A percentile compares a stretch with the other conserved stretches of the same genome.
phyloP scores from a whole-genome alignment of 2,797 vertebrate species.

The Sebastes glaucus region DNA sequence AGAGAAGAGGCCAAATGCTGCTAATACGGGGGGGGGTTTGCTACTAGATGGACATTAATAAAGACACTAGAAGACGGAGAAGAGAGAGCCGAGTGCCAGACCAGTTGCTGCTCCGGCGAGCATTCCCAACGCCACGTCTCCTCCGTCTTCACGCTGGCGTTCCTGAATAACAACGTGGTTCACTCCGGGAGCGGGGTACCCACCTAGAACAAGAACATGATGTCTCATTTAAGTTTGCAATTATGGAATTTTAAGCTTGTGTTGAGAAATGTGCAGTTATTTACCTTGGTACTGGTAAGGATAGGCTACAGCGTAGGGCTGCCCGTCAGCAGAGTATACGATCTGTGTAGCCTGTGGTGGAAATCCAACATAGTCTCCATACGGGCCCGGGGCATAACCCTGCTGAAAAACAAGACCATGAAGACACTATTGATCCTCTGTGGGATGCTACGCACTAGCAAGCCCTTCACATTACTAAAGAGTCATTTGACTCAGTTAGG shows the following conservation, averaged over 20 bases:
- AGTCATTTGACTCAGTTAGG: background rate
- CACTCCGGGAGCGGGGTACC: slow-evolving; percentile 83
- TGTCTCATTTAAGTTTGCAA: background rate
- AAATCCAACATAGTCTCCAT: slow-evolving; percentile 81
- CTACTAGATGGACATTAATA: background rate
- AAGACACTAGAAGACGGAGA: slow-evolving; percentile 90
- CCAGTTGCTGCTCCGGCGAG: slow-evolving; percentile 94
- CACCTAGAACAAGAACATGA: slow-evolving; percentile 69
- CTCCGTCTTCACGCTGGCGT: slow-evolving; percentile 87
- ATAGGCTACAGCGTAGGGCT: slow-evolving; percentile 88
- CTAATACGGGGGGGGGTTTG: slow-evolving; percentile 1
- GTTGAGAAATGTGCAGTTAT: background rate
- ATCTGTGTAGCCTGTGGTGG: slow-evolving; percentile 85
- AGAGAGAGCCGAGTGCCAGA: slow-evolving; percentile 94
- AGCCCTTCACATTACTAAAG: background rate
- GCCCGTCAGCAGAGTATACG: slow-evolving; percentile 88
- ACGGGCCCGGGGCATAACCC: slow-evolving; percentile 87
- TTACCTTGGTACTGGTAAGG: slow-evolving; percentile 85
- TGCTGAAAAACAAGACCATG: slow-evolving; percentile 48
- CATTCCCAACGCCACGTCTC: slow-evolving; percentile 92
- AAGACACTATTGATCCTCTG: background rate
- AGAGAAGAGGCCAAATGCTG: slow-evolving; percentile 49
- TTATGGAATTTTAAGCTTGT: background rate
- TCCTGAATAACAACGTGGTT: slow-evolving; percentile 91
- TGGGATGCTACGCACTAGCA: background rate